These are phyloP conservation scores for Perodicticus potto DNA, from an alignment of 2,797 vertebrate genomes.

Conservation along the genomic window DNA sequence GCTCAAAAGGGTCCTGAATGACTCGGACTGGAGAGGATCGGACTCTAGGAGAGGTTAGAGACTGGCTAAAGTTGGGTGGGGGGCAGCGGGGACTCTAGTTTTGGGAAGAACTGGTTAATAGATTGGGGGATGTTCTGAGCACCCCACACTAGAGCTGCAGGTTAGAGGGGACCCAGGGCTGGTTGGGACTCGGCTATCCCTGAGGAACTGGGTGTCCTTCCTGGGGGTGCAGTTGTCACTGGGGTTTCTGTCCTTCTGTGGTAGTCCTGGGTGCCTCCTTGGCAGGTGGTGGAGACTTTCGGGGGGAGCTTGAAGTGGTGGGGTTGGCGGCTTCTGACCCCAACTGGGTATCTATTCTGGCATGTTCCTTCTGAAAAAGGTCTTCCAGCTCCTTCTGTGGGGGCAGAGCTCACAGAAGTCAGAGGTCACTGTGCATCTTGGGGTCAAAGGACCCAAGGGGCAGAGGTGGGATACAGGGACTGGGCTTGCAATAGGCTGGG, in stretches of 20 bases:
- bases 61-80: not conserved
- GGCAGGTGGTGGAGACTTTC: conserved; percentile 65
- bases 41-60: too few species aligned
- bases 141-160: not conserved
- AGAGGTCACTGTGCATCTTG: not conserved
- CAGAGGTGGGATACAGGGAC: not conserved
- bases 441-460: not conserved
- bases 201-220: not conserved
- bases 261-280: conserved; percentile 55
- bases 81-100: not conserved
- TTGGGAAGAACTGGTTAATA: conserved; percentile 45
- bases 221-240: conserved; percentile 16
- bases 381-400: conserved; percentile 93
- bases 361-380: conserved; percentile 91
- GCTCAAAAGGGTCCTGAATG: not conserved
- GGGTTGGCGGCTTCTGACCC: conserved; percentile 38
- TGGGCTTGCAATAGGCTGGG: not conserved
- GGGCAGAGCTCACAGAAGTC: not conserved
- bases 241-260: conserved; percentile 26
- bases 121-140: not conserved
- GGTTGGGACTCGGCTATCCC: conserved; percentile 2
- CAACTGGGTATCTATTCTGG: conserved; percentile 89
- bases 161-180: conserved; percentile 44
- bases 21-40: not conserved
- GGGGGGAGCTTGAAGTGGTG: conserved; percentile 7